Evolutionary conservation across 2,888 invertebrate species (phyloP).

Genomic region (Leptopilina drosophilae): DNA sequence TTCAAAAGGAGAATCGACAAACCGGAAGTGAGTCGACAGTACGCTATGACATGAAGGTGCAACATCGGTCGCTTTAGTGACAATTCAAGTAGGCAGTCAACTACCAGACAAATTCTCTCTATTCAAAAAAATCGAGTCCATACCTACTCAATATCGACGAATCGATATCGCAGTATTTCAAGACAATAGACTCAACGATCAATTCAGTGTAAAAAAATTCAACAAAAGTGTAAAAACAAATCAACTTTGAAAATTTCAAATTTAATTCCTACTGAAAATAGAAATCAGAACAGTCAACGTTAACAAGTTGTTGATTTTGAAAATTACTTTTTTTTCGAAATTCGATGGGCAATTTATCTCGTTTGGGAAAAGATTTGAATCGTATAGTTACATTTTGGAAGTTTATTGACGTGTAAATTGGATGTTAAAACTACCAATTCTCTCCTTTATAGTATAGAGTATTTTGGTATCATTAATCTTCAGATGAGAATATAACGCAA

Average conservation of each 20-base stretch:
- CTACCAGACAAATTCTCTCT: neutral
- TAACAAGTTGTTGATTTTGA: too few species aligned
- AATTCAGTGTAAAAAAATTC: too few species aligned
- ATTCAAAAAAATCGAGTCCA: neutral
- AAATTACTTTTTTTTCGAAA: too few species aligned
- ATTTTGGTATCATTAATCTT: neutral
- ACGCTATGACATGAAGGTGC: conserved; percentile 19
- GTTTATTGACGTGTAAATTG: neutral
- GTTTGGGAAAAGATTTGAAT: too few species aligned
- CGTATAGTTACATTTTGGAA: neutral
- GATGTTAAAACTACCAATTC: too few species aligned
- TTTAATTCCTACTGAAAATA: too few species aligned
- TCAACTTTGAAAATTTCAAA: too few species aligned
- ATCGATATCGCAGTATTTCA: neutral
- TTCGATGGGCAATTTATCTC: too few species aligned
- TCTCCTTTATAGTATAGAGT: neutral
- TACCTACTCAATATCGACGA: neutral
- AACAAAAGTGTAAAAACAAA: too few species aligned
- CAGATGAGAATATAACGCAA: conserved; percentile 5
- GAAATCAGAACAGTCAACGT: too few species aligned
- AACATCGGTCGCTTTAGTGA: conserved; percentile 18
- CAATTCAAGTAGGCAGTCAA: conserved; percentile 1
- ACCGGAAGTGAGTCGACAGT: conserved; percentile 23
- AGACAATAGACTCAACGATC: neutral
- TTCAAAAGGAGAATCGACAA: conserved; percentile 27